Base-by-base conservation (phyloP, 2,888 invertebrate species). In the Drosophila heteroneura region DNA sequence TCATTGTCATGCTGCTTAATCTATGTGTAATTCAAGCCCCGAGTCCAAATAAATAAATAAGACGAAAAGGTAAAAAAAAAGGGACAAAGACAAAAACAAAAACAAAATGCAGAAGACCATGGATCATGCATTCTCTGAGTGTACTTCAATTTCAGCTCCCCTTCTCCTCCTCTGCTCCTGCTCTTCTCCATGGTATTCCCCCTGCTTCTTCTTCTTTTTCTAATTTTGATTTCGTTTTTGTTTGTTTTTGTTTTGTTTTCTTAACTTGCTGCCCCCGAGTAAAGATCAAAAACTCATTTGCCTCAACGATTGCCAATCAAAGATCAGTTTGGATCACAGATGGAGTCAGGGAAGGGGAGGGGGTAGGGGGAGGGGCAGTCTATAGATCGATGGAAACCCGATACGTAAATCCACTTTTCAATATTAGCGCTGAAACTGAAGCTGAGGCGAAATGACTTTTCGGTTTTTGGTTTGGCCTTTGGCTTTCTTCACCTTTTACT, bases 11-110 rank as follows among this genome's bases (percentile, higher is more conserved):
- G 12, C 54, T 59, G 53, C 76, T 60, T 81, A 81, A 80, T 81
- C 78, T 75, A 37, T 58, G 41, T 81, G 80, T 81, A 81, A 81
- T 78, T 81, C 78, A 81, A 81, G 81, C 58, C 70, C 33, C 81
- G 57, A 61, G 56, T 62, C 59, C 52, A 57, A 39, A 57, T 30
- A 57, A 30, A 57, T 30, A 57, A 52, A 52, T 30, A 30, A 52
- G 3, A 19, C 35, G 3, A 26, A 37, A 54, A 14, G 16, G 26
- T 26, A 26, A 6, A 9, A 7, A 39, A 26, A 49, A 28, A 6
- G 14, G 22, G 44, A 44, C 22, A 37, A 54, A 1, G 9, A 22
- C 44, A 44, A 41, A 1, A 35, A 56, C 35, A 26, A 49, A n/a
- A 33, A 16, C 28, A 44, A 58, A 62, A 56, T 59, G 62, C 60